Evolutionary conservation across 2,888 invertebrate species (phyloP), one percentile per base, ranked within the genome.

Genomic region (Cantharis rufa): DNA sequence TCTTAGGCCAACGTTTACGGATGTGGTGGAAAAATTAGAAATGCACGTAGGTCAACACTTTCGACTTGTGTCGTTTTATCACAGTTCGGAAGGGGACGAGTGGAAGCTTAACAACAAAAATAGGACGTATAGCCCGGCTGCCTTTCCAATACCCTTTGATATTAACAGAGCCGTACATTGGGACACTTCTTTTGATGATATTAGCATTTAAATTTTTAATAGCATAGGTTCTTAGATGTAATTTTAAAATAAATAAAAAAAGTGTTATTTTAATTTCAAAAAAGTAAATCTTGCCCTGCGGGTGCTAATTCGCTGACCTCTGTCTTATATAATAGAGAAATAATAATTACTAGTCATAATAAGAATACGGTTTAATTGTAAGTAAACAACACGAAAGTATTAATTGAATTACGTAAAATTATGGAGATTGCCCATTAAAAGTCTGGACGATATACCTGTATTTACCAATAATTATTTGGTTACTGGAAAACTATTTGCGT

Each of bases 1-100:
- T 78, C 89, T 91, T 15, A 88, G 95, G 70, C 94, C 94, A 0
- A 90, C 90, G 2, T 95, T 95, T 86, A 87, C 90, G 78, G 90
- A 90, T 81, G 88, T 92, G 48, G 89, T 93, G 13, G 89, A 91
- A 69, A 89, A 89, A 76, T 85, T 93, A 70, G 90, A 91, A 77
- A 87, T 89, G 3, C 90, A 91, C 82, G 87, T 92, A 11, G 89
- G 90, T 11, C 88, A 89, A 72, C 88, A 89, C 70, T 93, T 93
- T 84, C 87, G 89, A 81, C 87, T 90, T 76, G 89, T 90, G 64
- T 92, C 93, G 7, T 93, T 91, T 88, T 93, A 91, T 88, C 91
- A 92, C 88, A 89, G 92, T 80, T 88, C 90, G 70, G 90, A 90
- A 81, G 92, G 92, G 0, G 90, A 90, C 86, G 92, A 92, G 86